Conservation (phyloP, 1,140 invertebrate species). For the Chlorops oryzae region DNA sequence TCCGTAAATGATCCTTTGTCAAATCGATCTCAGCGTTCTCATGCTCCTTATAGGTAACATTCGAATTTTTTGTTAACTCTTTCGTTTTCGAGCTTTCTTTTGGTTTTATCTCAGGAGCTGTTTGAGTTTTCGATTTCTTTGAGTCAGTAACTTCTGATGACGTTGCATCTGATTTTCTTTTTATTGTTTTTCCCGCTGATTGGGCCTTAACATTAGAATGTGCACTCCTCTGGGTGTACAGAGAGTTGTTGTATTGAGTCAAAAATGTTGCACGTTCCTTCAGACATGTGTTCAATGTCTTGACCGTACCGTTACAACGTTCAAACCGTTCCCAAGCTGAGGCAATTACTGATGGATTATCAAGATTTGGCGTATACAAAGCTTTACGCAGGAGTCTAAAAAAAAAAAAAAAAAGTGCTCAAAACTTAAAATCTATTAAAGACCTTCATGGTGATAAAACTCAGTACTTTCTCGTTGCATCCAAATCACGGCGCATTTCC, state of each 20-base stretch:
- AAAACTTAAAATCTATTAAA: constrained; percentile 15
- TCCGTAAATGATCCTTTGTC: constrained; percentile 21
- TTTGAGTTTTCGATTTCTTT: constrained; percentile 9
- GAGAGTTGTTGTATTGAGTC: not conserved
- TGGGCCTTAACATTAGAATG: too few relatives aligned
- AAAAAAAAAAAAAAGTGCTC: not conserved
- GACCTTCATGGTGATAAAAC: constrained; percentile 2
- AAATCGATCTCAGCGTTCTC: constrained; percentile 20
- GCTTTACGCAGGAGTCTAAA: constrained; percentile 22
- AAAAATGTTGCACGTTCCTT: constrained; percentile 16
- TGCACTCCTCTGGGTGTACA: too few relatives aligned
- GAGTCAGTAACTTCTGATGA: not conserved
- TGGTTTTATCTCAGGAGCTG: too few relatives aligned
- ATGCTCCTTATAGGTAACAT: constrained; percentile 12
- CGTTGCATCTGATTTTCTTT: constrained; percentile 2
- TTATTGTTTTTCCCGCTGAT: too few relatives aligned
- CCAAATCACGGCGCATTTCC: constrained; percentile 13
- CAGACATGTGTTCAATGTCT: constrained; percentile 13
- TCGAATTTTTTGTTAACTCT: constrained; percentile 1
- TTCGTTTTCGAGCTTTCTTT: too few relatives aligned
- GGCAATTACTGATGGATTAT: constrained; percentile 15
- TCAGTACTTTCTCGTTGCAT: constrained; percentile 15
- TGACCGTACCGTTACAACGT: constrained; percentile 19
- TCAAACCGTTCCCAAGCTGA: constrained; percentile 22
- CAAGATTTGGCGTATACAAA: constrained; percentile 16